Percentiles rank a stretch among this genome's conserved stretches.
phyloP scores from a whole-genome alignment of 2,113 vertebrate species.

The Antechinus flavipes region DNA sequence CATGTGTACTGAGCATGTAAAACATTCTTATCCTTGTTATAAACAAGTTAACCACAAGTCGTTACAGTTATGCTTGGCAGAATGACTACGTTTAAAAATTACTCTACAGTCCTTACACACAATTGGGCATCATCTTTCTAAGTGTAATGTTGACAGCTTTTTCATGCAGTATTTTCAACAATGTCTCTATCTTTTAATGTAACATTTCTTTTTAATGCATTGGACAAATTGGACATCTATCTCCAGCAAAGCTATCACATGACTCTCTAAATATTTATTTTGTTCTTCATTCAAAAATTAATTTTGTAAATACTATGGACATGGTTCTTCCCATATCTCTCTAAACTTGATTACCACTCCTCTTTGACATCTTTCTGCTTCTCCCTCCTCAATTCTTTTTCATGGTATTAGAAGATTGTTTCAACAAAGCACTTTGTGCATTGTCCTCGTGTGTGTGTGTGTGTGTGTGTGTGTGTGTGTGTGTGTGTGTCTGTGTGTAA shows the following conservation, averaged over 20 bases:
- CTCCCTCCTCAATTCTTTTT: neutral
- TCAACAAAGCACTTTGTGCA: neutral
- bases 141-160: neutral
- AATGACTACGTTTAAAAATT: neutral
- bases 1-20: conserved; percentile 6
- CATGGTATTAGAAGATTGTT: neutral
- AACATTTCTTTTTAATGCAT: conserved; percentile 12
- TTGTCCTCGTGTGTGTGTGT: neutral
- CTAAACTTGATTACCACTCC: neutral
- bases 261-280: neutral
- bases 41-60: conserved; percentile 29
- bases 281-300: neutral
- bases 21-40: neutral
- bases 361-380: neutral
- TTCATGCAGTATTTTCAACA: conserved; percentile 23
- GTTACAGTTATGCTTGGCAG: neutral
- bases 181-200: neutral
- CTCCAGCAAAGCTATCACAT: neutral
- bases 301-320: neutral
- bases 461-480: no score
- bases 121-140: neutral
- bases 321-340: neutral
- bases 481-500: no score
- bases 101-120: neutral
- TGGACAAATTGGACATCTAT: neutral